These are phyloP conservation scores for Cotesia typhae DNA, from an alignment of 1,140 invertebrate genomes.

Conservation along the genomic window DNA sequence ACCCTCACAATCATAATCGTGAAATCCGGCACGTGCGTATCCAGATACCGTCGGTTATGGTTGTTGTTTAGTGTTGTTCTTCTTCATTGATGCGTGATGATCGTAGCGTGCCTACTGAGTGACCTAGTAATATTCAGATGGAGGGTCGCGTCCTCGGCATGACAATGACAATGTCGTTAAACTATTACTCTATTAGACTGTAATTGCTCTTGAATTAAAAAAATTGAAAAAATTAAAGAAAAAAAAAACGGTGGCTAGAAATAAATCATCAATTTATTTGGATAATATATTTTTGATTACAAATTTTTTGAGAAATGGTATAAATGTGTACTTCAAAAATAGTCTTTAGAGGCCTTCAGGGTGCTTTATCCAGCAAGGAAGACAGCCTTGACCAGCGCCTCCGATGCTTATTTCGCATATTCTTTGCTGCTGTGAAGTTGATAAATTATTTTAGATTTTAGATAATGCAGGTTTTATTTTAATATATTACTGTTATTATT, in stretches of 20 bases:
- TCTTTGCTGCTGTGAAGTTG: background rate
- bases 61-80: background rate
- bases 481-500: no score
- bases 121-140: background rate
- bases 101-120: constrained; percentile 11
- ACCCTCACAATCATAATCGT: constrained; percentile 41
- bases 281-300: no score
- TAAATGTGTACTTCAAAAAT: no score
- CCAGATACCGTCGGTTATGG: constrained; percentile 13
- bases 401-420: constrained; percentile 6
- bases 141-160: background rate
- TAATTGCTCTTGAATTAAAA: no score
- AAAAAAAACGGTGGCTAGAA: background rate
- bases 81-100: background rate
- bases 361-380: background rate
- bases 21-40: constrained; percentile 47
- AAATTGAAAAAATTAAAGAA: background rate
- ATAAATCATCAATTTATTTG: background rate
- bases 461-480: no score
- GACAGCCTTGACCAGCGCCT: constrained; percentile 12
- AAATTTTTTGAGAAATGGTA: no score
- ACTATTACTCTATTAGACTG: background rate
- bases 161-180: background rate
- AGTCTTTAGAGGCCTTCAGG: no score
- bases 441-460: background rate